Base-by-base conservation (phyloP, 2,797 vertebrate genomes). In the Halcyon leucocephala region DNA sequence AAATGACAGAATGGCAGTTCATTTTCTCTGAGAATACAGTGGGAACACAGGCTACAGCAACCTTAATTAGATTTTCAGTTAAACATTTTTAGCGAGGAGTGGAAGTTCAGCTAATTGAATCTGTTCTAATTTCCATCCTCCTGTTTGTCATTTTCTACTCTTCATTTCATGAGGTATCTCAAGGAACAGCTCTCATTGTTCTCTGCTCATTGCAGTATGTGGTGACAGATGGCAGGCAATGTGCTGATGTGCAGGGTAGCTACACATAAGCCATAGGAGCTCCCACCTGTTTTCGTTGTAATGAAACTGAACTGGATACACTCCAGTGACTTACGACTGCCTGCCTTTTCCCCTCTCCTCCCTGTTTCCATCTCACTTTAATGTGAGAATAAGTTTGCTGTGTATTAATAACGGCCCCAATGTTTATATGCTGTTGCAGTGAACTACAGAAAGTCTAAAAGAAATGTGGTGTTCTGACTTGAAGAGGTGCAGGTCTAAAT, bases 101-200 rank as follows among this genome's bases (percentile, higher is more conserved):
- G 76, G 61, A 91, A 95, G 57, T 89, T 96, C 77, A 74, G 76
- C 60, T 93, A 91, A 93, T 82, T 89, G 95, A 95, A 82, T 90
- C 84, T 81, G 64, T 74, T 91, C 93, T 89, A 71, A 65, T 96
- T 96, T 97, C 52, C 90, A 94, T 93, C 55, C 78, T 91, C 85
- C 82, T 80, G 39, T 70, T 95, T 80, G 82, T 64, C 28, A 65
- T 42, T 83, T 93, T 84, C 79, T 83, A 11, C 52, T 92, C 65
- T 82, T 72, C 21, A 18, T 83, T 94, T 95, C 82, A 82, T 80
- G 91, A 69, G 29, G 14, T 86, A 41, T 80, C 79, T 92, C 71
- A 82, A 76, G 71, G 77, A 92, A 51, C 52, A 28, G 52, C 39
- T 89, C 65, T 84, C 31, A 33, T 91, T 95, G 66, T 96, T 95